phyloP scores from a whole-genome alignment of 2,888 invertebrate species.

The Melieria picta region DNA sequence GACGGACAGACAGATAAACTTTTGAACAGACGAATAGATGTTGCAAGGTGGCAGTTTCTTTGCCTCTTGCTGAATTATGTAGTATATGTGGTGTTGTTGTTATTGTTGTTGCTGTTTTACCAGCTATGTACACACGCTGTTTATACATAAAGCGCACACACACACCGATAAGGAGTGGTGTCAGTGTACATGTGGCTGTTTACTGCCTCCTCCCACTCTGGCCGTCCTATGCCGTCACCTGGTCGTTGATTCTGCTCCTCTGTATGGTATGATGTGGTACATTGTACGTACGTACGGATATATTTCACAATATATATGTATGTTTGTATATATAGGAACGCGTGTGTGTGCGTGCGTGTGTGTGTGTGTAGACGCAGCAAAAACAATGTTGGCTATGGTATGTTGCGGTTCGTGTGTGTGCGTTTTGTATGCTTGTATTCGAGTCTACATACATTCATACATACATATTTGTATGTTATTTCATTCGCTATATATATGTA shows the following conservation, averaged over 20 bases:
- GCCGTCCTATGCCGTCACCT: too few relatives aligned
- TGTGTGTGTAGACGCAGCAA: too few relatives aligned
- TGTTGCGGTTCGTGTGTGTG: conserved; percentile 17
- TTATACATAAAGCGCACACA: background rate
- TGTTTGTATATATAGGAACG: conserved; percentile 24
- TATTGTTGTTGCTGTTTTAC: too few relatives aligned
- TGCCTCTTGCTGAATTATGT: background rate
- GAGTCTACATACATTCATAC: conserved; percentile 17
- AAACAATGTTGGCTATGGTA: background rate
- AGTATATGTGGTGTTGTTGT: background rate
- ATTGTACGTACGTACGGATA: conserved; percentile 38
- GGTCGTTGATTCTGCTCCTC: too few relatives aligned
- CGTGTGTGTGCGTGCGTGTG: background rate
- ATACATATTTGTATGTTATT: conserved; percentile 15
- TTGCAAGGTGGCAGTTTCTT: background rate
- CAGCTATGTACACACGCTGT: too few relatives aligned
- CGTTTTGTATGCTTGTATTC: conserved; percentile 15
- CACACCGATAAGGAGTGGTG: background rate
- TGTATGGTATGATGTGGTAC: too few relatives aligned
- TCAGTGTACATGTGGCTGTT: too few relatives aligned
- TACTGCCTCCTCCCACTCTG: too few relatives aligned
- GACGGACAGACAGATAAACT: background rate
- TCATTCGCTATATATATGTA: conserved; percentile 12
- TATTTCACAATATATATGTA: conserved; percentile 21
- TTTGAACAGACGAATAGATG: background rate